Evolutionary conservation across 2,113 vertebrate genomes (phyloP).

Genomic region (Istiophorus platypterus): DNA sequence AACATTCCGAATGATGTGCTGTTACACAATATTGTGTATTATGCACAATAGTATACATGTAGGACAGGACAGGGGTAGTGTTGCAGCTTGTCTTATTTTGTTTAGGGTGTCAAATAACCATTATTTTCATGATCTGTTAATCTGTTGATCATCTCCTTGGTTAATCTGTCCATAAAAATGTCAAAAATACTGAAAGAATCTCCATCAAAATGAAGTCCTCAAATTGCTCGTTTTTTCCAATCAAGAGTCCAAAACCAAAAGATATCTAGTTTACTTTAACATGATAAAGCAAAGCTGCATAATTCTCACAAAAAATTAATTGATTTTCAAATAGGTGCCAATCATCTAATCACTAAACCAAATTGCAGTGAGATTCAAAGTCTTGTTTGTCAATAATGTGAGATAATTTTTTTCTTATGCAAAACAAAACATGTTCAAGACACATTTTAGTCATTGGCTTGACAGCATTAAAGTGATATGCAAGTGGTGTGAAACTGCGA

Average conservation of each 20-base stretch:
- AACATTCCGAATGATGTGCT: neutral
- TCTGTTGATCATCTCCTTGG: neutral
- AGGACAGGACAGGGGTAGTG: too few species aligned
- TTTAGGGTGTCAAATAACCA: neutral
- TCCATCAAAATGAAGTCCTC: neutral
- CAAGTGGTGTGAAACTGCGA: neutral
- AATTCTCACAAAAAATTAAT: neutral
- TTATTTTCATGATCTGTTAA: neutral
- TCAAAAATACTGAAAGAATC: neutral
- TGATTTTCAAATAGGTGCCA: neutral
- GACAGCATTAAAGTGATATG: neutral
- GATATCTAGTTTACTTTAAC: neutral
- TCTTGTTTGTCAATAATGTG: neutral
- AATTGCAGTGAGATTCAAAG: neutral
- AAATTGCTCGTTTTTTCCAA: neutral
- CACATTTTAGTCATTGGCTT: neutral
- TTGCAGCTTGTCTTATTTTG: neutral
- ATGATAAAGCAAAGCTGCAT: neutral
- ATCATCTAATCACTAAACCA: neutral
- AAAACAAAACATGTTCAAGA: too few species aligned
- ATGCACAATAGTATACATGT: too few species aligned
- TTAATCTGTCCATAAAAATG: neutral
- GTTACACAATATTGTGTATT: neutral
- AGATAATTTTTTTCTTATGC: neutral
- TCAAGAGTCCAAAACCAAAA: neutral